These are phyloP conservation scores for Saguinus imperator DNA, from an alignment of 2,113 vertebrate genomes.

Conservation along the genomic window DNA sequence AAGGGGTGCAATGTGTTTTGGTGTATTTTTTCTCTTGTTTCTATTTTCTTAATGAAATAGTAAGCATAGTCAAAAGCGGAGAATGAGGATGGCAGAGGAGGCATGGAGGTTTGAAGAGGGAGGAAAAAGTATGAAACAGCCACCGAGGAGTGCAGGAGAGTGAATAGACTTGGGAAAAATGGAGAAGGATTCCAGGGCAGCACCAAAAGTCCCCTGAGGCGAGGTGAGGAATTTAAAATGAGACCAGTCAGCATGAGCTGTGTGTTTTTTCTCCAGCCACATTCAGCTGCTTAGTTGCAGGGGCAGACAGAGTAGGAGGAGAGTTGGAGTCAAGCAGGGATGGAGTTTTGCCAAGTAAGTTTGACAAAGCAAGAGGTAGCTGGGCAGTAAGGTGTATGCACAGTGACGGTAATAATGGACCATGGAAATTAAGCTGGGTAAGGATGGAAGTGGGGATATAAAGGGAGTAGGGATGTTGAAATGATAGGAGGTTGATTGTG, in stretches of 20 bases:
- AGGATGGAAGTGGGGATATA: background rate
- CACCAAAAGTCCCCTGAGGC: background rate
- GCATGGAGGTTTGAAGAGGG: background rate
- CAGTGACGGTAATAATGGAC: background rate
- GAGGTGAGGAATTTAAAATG: conserved; percentile 23
- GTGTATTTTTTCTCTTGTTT: background rate
- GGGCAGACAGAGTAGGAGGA: background rate
- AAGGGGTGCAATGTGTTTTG: background rate
- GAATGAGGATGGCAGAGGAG: background rate
- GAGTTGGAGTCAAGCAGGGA: background rate
- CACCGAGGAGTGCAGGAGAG: background rate
- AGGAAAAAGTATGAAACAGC: background rate
- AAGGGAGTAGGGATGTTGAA: background rate
- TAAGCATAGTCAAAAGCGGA: background rate
- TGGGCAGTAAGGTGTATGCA: background rate
- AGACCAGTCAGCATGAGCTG: background rate
- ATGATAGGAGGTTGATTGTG: background rate
- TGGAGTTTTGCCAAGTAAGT: background rate
- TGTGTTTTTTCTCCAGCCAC: background rate
- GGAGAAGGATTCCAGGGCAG: background rate
- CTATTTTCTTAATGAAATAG: conserved; percentile 28
- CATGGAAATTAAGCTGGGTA: background rate
- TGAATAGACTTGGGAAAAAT: background rate
- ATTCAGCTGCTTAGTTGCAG: background rate
- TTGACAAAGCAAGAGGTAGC: background rate